Base-by-base conservation (phyloP, 2,888 invertebrate genomes). In the Drosophila borborema region DNA sequence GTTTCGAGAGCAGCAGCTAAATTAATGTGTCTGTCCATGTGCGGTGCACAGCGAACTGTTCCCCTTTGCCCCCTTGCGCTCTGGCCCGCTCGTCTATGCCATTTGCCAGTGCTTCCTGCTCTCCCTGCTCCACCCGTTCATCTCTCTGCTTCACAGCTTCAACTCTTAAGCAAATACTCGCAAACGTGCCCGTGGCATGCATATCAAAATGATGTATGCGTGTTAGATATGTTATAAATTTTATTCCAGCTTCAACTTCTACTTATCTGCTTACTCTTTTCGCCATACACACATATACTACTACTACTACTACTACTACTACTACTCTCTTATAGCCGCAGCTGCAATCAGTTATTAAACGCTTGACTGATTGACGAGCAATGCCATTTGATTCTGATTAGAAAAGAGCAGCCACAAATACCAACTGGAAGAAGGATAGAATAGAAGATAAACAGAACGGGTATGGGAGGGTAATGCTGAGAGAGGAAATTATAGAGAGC, bases 211-310 rank as follows among this genome's bases (percentile, higher is more conserved):
- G 86, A 85, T 86, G 84, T 64, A 85, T 89, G 89, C 76, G 72
- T 89, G 89, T 85, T 85, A 89, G 81, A 86, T 83, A 89, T 89
- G 81, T 86, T 89, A 89, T 89, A 89, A 85, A 89, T 85, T 89
- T 86, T 86, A 83, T 85, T 86, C 81, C 48, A 61, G 59, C 40
- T 49, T 49, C 48, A 14, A 31, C 59, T 45, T 41, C 65, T 64
- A 61, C 58, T 60, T 48, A 54, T 66, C n/a, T 48, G 28, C 51
- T 23, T 36, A 23, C 16, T 46, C 31, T 38, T 48, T 56, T 40
- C 63, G 51, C 49, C 34, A 36, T 2, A 7, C n/a, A 40, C n/a
- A 23, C 38, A 40, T 2, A 41, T 8, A 41, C 16, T 3, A 36
- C 36, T 12, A 12, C 9, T 3, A 36, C 23, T 3, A 36, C 36